A percentile compares a stretch with the other conserved stretches of the same genome.
Evolutionary conservation across 1,140 invertebrate genomes (phyloP).

Genomic region (Pomacea maculata): DNA sequence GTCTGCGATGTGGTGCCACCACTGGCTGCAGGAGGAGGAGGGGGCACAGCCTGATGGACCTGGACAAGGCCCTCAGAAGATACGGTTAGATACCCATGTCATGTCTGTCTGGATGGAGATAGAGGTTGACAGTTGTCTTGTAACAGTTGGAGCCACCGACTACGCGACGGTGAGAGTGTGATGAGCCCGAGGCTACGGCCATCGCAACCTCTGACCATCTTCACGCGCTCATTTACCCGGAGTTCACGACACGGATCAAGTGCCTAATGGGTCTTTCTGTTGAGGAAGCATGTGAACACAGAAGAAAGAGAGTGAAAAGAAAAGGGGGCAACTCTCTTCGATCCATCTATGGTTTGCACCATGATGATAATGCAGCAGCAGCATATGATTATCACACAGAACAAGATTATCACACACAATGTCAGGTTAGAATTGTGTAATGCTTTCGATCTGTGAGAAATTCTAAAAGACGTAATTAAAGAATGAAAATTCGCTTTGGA

Average conservation of each 20-base stretch:
- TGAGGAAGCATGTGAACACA: slow-evolving; percentile 25
- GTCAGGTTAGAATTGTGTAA: slow-evolving; percentile 9
- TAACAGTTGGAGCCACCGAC: too few relatives aligned
- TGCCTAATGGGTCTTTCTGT: slow-evolving; percentile 18
- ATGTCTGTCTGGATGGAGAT: too few relatives aligned
- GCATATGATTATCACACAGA: not conserved
- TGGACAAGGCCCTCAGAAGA: too few relatives aligned
- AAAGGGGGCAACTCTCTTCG: slow-evolving; percentile 24
- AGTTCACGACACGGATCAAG: not conserved
- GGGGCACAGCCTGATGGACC: too few relatives aligned
- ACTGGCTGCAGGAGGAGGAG: too few relatives aligned
- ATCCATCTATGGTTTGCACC: slow-evolving; percentile 19
- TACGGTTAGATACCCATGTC: too few relatives aligned
- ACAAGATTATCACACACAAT: slow-evolving; percentile 19
- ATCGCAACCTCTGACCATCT: too few relatives aligned
- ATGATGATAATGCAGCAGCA: slow-evolving; percentile 54
- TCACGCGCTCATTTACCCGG: too few relatives aligned
- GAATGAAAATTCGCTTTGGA: slow-evolving; percentile 29
- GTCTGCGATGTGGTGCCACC: too few relatives aligned
- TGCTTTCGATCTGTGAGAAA: slow-evolving; percentile 18
- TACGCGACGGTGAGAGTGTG: too few relatives aligned
- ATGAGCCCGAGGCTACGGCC: too few relatives aligned
- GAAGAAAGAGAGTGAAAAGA: slow-evolving; percentile 19
- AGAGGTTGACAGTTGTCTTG: too few relatives aligned
- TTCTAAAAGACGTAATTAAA: slow-evolving; percentile 17